Conservation (phyloP, 2,113 vertebrate species). For the Eulemur macaco region DNA sequence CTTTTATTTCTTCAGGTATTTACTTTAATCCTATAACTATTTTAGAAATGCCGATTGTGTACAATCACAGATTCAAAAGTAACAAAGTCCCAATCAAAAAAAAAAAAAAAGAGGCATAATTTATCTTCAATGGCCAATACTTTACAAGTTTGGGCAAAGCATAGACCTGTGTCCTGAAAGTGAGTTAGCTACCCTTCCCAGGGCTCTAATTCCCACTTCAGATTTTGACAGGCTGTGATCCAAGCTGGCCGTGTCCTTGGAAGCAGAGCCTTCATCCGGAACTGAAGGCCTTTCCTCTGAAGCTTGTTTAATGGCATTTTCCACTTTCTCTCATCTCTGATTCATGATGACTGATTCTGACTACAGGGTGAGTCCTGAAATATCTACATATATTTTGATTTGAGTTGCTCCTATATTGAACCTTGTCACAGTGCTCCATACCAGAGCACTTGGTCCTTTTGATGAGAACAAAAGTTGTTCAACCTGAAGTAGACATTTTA, state of each 20-base stretch:
- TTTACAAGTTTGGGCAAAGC: neutral
- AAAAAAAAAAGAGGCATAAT: neutral
- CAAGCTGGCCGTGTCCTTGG: neutral
- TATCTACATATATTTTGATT: neutral
- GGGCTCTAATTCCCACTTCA: neutral
- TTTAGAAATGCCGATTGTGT: neutral
- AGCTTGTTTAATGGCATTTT: neutral
- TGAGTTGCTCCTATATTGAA: neutral
- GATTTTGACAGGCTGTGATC: neutral
- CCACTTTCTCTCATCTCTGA: neutral
- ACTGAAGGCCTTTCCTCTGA: neutral
- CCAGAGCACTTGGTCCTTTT: neutral
- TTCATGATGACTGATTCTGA: neutral
- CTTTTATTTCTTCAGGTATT: neutral
- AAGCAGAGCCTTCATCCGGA: neutral
- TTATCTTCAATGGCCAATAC: neutral
- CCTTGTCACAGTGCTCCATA: neutral
- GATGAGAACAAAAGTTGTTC: neutral
- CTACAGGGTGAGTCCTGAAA: neutral
- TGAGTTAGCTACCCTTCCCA: accelerated
- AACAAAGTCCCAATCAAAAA: neutral
- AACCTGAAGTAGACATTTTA: neutral
- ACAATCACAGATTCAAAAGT: neutral
- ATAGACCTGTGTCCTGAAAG: neutral
- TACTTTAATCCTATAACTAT: neutral